These are phyloP conservation scores for Petrocephalus zakoni DNA, from an alignment of 2,113 vertebrate genomes.

Conservation along the genomic window DNA sequence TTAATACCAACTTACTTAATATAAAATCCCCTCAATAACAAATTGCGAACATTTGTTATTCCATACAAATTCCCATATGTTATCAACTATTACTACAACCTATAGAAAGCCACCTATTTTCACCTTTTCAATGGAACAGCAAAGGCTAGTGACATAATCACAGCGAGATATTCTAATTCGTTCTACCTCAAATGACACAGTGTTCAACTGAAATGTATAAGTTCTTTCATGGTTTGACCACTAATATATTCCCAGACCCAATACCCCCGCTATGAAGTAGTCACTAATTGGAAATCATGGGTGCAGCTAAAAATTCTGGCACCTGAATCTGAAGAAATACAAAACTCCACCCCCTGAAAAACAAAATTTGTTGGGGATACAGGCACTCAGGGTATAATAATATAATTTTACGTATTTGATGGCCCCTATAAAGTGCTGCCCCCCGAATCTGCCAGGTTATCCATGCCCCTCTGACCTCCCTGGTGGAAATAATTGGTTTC, in stretches of 20 bases:
- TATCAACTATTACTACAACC: background rate
- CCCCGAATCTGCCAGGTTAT: background rate
- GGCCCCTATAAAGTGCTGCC: background rate
- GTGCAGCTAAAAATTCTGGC: too few species aligned
- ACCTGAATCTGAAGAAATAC: too few species aligned
- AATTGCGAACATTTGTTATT: background rate
- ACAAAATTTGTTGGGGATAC: too few species aligned
- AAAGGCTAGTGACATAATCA: background rate
- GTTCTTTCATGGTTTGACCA: background rate
- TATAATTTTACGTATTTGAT: too few species aligned
- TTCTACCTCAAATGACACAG: background rate
- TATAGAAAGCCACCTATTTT: background rate
- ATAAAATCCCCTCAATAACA: background rate
- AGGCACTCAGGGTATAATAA: too few species aligned
- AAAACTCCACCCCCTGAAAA: too few species aligned
- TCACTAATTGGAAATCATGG: background rate
- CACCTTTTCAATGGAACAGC: background rate
- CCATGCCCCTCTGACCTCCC: background rate
- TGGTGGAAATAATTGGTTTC: background rate
- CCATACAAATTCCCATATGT: background rate
- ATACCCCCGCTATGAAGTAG: background rate
- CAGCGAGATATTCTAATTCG: background rate
- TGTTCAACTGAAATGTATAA: background rate
- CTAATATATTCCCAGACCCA: background rate
- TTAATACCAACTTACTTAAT: slow-evolving; percentile 2